phyloP scores from a whole-genome alignment of 2,888 invertebrate species.

The Erebia ligea region DNA sequence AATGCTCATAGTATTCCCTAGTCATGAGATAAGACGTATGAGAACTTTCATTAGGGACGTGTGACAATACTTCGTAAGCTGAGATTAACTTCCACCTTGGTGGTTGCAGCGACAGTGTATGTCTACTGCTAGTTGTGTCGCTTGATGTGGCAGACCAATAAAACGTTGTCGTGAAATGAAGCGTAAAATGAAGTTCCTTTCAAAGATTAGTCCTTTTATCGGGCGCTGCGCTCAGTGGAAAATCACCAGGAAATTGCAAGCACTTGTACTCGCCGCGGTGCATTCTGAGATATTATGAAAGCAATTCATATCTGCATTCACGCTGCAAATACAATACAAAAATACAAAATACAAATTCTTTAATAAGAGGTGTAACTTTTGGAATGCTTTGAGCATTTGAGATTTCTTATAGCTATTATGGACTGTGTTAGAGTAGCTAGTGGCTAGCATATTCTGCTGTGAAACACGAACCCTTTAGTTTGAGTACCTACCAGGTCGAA shows the following conservation, averaged over 20 bases:
- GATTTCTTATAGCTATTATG: not conserved
- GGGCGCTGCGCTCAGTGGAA: conserved; percentile 56
- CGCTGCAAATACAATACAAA: too few relatives aligned
- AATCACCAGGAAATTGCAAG: conserved; percentile 75
- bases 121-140: not conserved
- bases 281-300: conserved; percentile 33
- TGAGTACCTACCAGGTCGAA: too few relatives aligned
- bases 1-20: too few relatives aligned
- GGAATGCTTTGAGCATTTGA: not conserved
- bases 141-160: conserved; percentile 25
- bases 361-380: not conserved
- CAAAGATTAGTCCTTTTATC: conserved; percentile 74
- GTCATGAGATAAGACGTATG: too few relatives aligned
- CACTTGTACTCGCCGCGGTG: conserved; percentile 45
- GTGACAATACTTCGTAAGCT: too few relatives aligned
- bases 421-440: too few relatives aligned
- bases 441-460: too few relatives aligned
- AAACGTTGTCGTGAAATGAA: conserved; percentile 59
- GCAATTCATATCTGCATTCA: conserved; percentile 14
- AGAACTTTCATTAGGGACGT: too few relatives aligned
- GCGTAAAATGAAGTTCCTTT: conserved; percentile 74
- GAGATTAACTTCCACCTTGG: too few relatives aligned
- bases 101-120: not conserved
- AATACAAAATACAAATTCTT: too few relatives aligned
- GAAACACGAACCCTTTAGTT: too few relatives aligned